Percentiles rank a stretch among this genome's conserved stretches.
Conservation (phyloP, 2,113 vertebrate species). For the Fregetta grallaria region DNA sequence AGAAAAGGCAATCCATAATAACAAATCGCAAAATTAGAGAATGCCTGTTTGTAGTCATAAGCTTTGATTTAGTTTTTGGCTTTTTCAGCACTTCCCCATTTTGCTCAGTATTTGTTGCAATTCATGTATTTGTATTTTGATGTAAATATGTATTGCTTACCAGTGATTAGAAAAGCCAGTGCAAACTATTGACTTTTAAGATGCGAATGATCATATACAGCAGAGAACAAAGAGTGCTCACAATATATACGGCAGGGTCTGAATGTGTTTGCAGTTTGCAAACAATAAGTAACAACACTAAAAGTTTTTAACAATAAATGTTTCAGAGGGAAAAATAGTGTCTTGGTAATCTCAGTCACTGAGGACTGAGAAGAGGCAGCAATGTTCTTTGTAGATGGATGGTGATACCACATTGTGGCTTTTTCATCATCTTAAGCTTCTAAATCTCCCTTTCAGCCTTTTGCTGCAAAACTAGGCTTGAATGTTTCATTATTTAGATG, state of each 20-base stretch:
- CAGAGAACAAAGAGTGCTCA: neutral
- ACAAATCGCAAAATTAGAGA: neutral
- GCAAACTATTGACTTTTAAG: neutral
- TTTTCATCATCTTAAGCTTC: neutral
- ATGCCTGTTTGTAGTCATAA: neutral
- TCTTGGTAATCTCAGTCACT: neutral
- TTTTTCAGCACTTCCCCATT: neutral
- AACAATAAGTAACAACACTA: neutral
- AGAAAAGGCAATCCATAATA: neutral
- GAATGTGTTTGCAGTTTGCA: neutral
- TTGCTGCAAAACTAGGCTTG: neutral
- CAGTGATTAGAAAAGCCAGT: neutral
- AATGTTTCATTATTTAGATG: constrained; percentile 9
- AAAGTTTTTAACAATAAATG: neutral
- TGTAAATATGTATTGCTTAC: neutral
- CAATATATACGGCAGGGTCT: neutral
- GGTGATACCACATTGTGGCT: neutral
- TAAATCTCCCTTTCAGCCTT: neutral
- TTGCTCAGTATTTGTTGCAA: neutral
- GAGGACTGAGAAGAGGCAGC: neutral
- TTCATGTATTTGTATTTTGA: neutral
- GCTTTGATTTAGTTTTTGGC: neutral
- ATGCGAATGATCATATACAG: neutral
- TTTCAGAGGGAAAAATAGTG: neutral
- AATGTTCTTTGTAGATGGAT: neutral